These are phyloP conservation scores for Glaucidium brasilianum DNA, from an alignment of 2,113 vertebrate species.

Conservation along the genomic window DNA sequence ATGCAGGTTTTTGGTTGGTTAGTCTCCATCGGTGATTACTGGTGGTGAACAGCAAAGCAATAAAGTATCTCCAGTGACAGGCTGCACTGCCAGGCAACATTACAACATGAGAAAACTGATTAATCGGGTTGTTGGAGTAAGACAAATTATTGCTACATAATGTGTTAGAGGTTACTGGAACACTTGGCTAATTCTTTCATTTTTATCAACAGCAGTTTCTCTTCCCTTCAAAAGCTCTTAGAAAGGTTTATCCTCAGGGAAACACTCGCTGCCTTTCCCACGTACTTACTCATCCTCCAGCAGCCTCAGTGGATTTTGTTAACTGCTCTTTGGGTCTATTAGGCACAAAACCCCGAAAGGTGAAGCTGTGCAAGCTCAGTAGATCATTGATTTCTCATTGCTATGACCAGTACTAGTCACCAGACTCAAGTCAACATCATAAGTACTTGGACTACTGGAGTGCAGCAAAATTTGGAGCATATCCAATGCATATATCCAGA, in stretches of 20 bases:
- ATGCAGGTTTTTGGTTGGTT: not conserved
- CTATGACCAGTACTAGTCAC: not conserved
- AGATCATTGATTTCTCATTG: not conserved
- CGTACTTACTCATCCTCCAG: not conserved
- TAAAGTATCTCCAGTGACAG: constrained; percentile 47
- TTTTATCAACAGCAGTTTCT: constrained; percentile 5
- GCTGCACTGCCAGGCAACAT: constrained; percentile 17
- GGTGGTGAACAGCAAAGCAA: constrained; percentile 40
- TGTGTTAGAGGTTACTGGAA: constrained; percentile 23
- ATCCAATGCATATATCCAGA: not conserved
- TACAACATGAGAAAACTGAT: constrained; percentile 50
- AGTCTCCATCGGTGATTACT: constrained; percentile 10
- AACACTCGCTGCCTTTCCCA: not conserved
- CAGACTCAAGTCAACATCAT: not conserved
- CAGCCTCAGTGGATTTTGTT: not conserved
- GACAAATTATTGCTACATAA: constrained; percentile 52
- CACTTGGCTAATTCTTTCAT: not conserved
- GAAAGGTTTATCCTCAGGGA: not conserved
- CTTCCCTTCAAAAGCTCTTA: not conserved
- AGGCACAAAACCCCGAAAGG: not conserved
- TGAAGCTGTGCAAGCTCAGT: not conserved
- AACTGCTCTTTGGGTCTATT: not conserved
- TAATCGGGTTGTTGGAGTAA: constrained; percentile 47
- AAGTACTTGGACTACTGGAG: not conserved
- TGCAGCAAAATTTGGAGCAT: not conserved